Evolutionary conservation across 2,888 invertebrate species (phyloP).

Genomic region (Aplocera efformata): DNA sequence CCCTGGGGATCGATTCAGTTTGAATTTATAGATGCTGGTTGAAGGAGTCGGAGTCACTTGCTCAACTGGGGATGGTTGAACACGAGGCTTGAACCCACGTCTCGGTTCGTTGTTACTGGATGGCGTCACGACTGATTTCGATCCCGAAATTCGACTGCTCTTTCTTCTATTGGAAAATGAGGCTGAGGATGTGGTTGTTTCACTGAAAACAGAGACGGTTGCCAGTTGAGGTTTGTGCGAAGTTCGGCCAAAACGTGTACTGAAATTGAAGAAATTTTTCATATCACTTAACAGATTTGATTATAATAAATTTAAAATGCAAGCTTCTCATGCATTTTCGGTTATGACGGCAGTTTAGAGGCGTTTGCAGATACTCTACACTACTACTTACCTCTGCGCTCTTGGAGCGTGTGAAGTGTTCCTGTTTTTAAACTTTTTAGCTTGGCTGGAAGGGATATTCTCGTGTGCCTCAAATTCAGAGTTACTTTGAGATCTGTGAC

Average conservation of each 20-base stretch:
- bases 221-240: conserved; percentile 81
- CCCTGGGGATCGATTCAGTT: conserved; percentile 89
- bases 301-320: conserved; percentile 12
- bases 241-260: conserved; percentile 68
- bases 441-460: conserved; percentile 49
- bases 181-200: conserved; percentile 66
- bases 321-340: conserved; percentile 23
- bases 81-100: conserved; percentile 85
- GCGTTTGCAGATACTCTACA: conserved; percentile 8
- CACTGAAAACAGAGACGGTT: conserved; percentile 85
- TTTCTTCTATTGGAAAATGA: conserved; percentile 78
- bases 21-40: conserved; percentile 88
- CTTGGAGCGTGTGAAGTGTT: conserved; percentile 58
- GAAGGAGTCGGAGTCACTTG: conserved; percentile 70
- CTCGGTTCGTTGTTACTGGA: conserved; percentile 72
- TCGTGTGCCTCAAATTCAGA: conserved; percentile 63
- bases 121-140: conserved; percentile 65
- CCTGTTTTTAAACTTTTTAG: conserved; percentile 72
- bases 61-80: conserved; percentile 79
- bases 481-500: conserved; percentile 65
- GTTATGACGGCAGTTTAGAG: conserved; percentile 25
- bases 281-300: conserved; percentile 25
- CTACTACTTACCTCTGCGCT: conserved; percentile 60
- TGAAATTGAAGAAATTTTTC: conserved; percentile 59
- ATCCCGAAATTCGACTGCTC: conserved; percentile 63